Base-by-base conservation (phyloP, 2,113 vertebrate genomes). In the Ammospiza caudacuta region DNA sequence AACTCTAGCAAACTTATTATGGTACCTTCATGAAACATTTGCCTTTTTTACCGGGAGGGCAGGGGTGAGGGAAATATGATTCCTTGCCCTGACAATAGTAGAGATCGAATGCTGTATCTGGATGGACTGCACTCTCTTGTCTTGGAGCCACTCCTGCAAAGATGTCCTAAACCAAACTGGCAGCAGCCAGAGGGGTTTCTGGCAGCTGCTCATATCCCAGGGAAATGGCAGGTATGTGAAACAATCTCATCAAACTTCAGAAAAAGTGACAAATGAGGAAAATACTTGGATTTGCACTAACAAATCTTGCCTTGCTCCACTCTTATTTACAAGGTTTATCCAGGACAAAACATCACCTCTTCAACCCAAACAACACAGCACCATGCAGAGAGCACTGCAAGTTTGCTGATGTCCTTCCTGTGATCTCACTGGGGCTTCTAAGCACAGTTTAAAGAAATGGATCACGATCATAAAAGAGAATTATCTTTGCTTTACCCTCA, bases 21-120 rank as follows among this genome's bases (percentile, higher is more conserved):
- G 21, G 72, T 90, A 90, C 76, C 52, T 89, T 86, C 88, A 81
- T 92, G 83, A 88, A 90, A 94, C 49, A 72, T 94, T 96, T 93
- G 39, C 43, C 64, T 83, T 93, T 97, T 89, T 86, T 92, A 83
- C 44, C 92, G 73, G 31, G 75, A 86, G 92, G 94, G 85, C 73
- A 86, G 49, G 61, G 27, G 31, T 52, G 76, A 64, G 64, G 37
- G 75, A 90, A 96, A 93, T 87, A 67, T 3, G 74, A 94, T 62
- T 94, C 93, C 63, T 87, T 2, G 2, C 54, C 91, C 70, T 86
- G 82, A 90, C 79, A 90, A 6, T 1, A 1, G 59, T 77, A 29
- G 67, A 85, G 82, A 70, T 80, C 0, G 2, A 80, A 70, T 63
- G 47, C 63, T 77, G 19, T 63, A 59, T 88, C 23, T 86, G 57